Conservation (phyloP, 2,888 invertebrate genomes). For the Cheiracanthium punctorium region DNA sequence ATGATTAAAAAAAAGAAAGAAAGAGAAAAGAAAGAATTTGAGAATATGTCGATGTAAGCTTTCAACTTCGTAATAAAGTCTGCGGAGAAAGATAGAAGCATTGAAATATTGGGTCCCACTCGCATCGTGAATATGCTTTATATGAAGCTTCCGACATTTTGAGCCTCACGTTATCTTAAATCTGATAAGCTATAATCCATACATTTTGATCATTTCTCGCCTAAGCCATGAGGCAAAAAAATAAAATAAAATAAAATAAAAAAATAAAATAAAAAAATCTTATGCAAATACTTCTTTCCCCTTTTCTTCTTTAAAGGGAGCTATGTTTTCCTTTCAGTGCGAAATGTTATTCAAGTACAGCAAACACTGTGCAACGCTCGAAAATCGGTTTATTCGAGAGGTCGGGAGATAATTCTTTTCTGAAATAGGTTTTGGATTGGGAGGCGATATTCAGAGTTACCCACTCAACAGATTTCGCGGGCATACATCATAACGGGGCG, state of each 20-base stretch:
- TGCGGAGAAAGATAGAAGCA: conserved; percentile 47
- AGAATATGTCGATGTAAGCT: conserved; percentile 48
- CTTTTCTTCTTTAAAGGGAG: conserved; percentile 17
- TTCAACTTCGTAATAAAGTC: conserved; percentile 64
- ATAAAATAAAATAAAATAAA: no score
- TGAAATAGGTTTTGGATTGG: conserved; percentile 54
- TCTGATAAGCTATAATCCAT: conserved; percentile 62
- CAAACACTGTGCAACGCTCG: conserved; percentile 55
- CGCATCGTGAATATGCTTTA: conserved; percentile 16
- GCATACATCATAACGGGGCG: conserved; percentile 62
- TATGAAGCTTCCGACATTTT: conserved; percentile 14
- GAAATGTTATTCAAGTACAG: conserved; percentile 56
- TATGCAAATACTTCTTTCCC: conserved; percentile 62
- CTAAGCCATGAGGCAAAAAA: conserved; percentile 40
- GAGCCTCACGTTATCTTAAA: conserved; percentile 41
- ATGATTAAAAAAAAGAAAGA: conserved; percentile 4
- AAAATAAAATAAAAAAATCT: conserved; percentile 44
- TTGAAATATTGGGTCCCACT: conserved; percentile 52
- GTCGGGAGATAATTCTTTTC: conserved; percentile 48
- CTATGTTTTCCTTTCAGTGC: conserved; percentile 63
- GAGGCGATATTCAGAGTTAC: conserved; percentile 46
- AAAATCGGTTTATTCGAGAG: conserved; percentile 65
- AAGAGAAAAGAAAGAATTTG: conserved; percentile 20
- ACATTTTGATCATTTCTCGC: conserved; percentile 62
- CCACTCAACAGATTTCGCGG: conserved; percentile 49